Evolutionary conservation across 2,888 invertebrate species (phyloP), one percentile per base, ranked within the genome.

Genomic region (Drosophila parthenogenetica): DNA sequence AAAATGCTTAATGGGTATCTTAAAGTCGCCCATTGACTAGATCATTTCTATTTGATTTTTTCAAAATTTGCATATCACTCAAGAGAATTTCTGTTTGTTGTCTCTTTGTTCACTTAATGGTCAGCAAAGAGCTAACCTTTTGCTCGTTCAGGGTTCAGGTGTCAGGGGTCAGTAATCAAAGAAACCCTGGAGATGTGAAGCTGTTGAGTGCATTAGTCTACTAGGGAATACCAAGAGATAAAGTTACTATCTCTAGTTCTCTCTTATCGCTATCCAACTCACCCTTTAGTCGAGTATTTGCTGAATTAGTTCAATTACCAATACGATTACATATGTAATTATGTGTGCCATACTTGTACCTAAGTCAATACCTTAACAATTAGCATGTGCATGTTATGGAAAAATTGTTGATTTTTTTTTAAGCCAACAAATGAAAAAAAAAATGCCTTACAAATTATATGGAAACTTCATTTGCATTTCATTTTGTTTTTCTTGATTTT

Each of bases 41-140:
- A 22, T 5, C 22, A 22, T 22, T 22, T 22, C 22, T 22, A 22
- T 5, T 22, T 22, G 22, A 22, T 22, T 22, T 22, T 5, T 5
- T 22, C 53, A 65, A 65, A 69, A 76, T 77, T 76, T 76, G 73
- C 76, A 76, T 76, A 77, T 69, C 69, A 69, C 60, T 71, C 53
- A 32, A 46, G n/a, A 54, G 54, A 51, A 63, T 32, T 45, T 62
- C 37, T 39, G 43, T 37, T 43, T 42, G 54, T 40, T 49, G 51
- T 22, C 42, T 51, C 22, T 40, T 40, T 72, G 50, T 29, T 69
- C 54, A 58, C 45, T 69, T 66, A 74, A 62, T 64, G 73, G 73
- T 59, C 73, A 74, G 48, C 70, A 45, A 37, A 64, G 22, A 46
- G 60, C 45, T 74, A 61, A 74, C 74, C 75, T 74, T 62, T 70